Evolutionary conservation across 2,113 vertebrate species (phyloP).

Genomic region (Stomatorhinus ivindoensis): DNA sequence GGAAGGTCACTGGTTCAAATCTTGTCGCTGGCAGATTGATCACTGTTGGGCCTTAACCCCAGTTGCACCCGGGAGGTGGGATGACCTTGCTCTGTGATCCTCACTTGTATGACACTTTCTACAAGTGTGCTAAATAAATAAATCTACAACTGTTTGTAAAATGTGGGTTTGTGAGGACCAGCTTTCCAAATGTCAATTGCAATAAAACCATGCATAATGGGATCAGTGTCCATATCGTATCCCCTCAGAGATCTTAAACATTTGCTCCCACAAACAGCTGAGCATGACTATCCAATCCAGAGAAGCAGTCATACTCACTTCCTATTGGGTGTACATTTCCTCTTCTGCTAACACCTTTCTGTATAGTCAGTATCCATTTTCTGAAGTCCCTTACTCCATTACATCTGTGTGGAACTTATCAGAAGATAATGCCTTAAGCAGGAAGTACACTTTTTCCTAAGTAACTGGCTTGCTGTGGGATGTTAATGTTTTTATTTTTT

Average conservation of each 20-base stretch:
- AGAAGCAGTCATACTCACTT: not conserved
- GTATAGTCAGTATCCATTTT: not conserved
- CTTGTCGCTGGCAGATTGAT: not conserved
- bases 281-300: not conserved
- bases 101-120: not conserved
- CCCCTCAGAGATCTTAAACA: not conserved
- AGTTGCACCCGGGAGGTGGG: not conserved
- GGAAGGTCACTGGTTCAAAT: not conserved
- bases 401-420: not conserved
- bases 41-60: not conserved
- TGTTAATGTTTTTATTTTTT: slow-evolving; percentile 49
- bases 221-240: not conserved
- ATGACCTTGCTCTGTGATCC: not conserved
- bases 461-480: slow-evolving; percentile 20
- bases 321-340: not conserved
- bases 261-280: not conserved
- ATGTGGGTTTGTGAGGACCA: not conserved
- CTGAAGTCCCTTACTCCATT: not conserved
- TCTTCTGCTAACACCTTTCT: not conserved
- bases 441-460: slow-evolving; percentile 11
- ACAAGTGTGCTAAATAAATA: not conserved
- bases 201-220: not conserved
- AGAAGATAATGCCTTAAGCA: not conserved
- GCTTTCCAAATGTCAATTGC: not conserved
- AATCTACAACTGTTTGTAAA: not conserved